A percentile compares a stretch with the other conserved stretches of the same genome.
Evolutionary conservation across 2,113 vertebrate genomes (phyloP).

Genomic region (Probosciger aterrimus): DNA sequence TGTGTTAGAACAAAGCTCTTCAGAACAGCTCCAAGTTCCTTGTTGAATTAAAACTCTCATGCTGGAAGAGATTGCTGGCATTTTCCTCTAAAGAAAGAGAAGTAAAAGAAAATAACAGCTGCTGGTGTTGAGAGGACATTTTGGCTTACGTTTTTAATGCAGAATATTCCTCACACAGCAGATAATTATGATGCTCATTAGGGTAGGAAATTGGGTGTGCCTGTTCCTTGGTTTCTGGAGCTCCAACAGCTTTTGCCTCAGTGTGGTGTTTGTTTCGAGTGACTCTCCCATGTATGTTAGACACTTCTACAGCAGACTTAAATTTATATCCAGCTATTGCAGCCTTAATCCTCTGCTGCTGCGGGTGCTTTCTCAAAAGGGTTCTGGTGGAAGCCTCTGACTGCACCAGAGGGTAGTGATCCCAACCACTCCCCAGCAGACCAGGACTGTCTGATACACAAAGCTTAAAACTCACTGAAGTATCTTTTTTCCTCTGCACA

Average conservation of each 20-base stretch:
- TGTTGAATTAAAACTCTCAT: neutral
- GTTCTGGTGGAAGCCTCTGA: neutral
- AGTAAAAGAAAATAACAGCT: neutral
- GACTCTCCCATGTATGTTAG: neutral
- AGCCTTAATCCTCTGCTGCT: neutral
- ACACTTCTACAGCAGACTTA: neutral
- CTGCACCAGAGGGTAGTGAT: neutral
- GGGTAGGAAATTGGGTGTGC: neutral
- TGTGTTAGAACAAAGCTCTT: neutral
- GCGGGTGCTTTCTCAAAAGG: neutral
- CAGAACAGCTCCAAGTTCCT: neutral
- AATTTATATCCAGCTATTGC: neutral
- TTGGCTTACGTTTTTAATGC: neutral
- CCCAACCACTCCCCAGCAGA: neutral
- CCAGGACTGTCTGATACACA: neutral
- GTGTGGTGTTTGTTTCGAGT: neutral
- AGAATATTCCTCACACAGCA: neutral
- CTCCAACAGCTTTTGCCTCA: neutral
- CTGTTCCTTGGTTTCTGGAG: neutral
- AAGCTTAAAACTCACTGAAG: neutral
- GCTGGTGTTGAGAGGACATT: neutral
- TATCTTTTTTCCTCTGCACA: neutral
- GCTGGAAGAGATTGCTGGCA: neutral
- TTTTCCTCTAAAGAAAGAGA: neutral
- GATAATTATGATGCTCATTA: neutral